Evolutionary conservation across 2,888 invertebrate genomes (phyloP).

Genomic region (Tuberolachnus salignus): DNA sequence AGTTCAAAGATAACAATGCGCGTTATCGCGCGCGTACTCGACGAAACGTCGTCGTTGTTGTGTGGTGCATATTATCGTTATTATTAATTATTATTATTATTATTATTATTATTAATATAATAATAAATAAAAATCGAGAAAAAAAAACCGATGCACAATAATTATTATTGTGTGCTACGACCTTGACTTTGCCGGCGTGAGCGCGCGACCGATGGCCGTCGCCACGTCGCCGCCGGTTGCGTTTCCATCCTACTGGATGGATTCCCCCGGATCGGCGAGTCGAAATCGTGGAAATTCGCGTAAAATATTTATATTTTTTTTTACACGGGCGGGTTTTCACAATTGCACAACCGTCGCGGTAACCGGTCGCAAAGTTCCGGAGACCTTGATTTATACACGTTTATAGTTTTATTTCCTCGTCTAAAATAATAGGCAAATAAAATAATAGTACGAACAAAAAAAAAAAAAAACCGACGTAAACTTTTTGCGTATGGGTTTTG

Average conservation of each 20-base stretch:
- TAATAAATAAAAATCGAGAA: not conserved
- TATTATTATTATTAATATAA: conserved; percentile 6
- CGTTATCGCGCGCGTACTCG: conserved; percentile 1
- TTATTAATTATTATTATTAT: not conserved
- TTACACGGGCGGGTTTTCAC: not conserved
- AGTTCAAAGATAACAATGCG: conserved; percentile 1
- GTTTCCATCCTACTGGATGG: conserved; percentile 24
- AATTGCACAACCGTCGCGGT: not conserved
- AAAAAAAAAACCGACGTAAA: not conserved
- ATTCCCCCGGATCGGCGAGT: conserved; percentile 33
- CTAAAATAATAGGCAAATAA: too few species aligned
- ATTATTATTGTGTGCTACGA: conserved; percentile 6
- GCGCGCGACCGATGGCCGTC: conserved; percentile 28
- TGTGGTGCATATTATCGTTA: not conserved
- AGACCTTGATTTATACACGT: not conserved
- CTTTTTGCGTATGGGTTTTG: not conserved
- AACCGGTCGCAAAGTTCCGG: not conserved
- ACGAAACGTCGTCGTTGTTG: not conserved
- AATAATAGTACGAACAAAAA: not conserved
- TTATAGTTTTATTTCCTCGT: conserved; percentile 1
- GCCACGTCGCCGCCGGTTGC: not conserved
- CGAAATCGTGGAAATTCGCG: conserved; percentile 14
- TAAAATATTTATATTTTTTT: not conserved
- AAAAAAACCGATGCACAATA: not conserved
- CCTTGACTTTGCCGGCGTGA: conserved; percentile 47